Percentiles rank a stretch among this genome's conserved stretches.
phyloP scores from a whole-genome alignment of 2,113 vertebrate species.

The Suncus etruscus region DNA sequence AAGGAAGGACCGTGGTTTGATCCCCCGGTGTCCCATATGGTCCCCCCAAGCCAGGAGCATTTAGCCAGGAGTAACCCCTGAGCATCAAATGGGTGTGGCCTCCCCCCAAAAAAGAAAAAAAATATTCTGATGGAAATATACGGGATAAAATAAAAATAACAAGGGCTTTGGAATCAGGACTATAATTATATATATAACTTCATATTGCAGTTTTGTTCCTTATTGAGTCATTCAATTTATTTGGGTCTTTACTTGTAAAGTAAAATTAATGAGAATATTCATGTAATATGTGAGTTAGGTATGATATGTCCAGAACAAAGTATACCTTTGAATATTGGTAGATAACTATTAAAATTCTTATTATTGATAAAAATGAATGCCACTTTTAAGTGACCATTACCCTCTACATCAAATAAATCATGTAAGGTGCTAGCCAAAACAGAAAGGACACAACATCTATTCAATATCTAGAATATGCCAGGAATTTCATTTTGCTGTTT shows the following conservation, averaged over 20 bases:
- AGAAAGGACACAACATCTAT: conserved; percentile 15
- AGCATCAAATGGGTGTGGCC: too few species aligned
- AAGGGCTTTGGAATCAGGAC: neutral
- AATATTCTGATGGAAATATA: neutral
- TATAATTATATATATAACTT: neutral
- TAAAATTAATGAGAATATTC: conserved; percentile 1
- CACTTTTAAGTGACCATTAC: neutral
- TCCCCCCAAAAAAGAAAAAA: too few species aligned
- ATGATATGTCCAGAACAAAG: neutral
- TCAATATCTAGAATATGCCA: conserved; percentile 21
- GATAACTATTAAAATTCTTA: conserved; percentile 15
- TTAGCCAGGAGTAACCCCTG: too few species aligned
- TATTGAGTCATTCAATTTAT: neutral
- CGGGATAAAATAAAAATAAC: conserved; percentile 22
- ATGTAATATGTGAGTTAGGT: neutral
- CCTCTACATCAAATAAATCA: conserved; percentile 6
- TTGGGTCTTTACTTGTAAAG: neutral
- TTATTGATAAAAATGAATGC: conserved; percentile 41
- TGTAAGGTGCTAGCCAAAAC: neutral
- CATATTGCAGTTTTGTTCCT: neutral
- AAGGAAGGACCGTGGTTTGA: too few species aligned
- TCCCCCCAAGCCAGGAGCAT: too few species aligned
- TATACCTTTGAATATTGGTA: neutral
- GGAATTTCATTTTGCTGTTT: conserved; percentile 60
- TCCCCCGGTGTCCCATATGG: too few species aligned